Evolutionary conservation across 2,797 vertebrate species (phyloP), one percentile per base, ranked within the genome.

Genomic region (Melanotaenia boesemani): DNA sequence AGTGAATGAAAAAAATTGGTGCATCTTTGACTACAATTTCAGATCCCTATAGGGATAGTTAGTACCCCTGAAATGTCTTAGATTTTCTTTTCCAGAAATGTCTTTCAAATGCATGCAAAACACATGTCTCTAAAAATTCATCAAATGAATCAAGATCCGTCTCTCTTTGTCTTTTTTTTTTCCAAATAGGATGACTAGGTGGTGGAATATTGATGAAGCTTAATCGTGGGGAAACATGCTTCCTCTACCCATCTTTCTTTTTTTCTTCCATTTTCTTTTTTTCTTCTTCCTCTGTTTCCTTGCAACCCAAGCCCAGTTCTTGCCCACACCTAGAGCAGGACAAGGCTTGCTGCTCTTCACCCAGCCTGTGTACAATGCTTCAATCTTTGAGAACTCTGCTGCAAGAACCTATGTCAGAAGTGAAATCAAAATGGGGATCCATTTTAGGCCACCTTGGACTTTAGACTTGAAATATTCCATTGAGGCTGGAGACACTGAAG

Each of bases 301-400:
- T 7, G 66, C 39, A 54, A 80, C 73, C 64, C 63, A 63, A 74
- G 85, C 89, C 67, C 93, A 95, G 67, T 88, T 89, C 50, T 50
- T 85, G 66, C 78, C 88, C 63, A 86, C 89, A 74, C 74, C 69
- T 1, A 82, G 85, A 71, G 64, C 77, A 44, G 86, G 80, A 83
- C 88, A 86, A 63, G 76, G 58, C 52, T 89, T 96, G 57, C 89
- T 96, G 70, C 94, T 94, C 81, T 99, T 99, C 92, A 99, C 97
- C 0, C 94, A 95, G 73, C 81, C 88, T 10, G 87, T 94, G 46
- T 99, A 99, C 90, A 97, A 97, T 71, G 95, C 96, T 72, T 96
- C 96, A 18, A 93, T 99, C 71, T 97, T 95, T 2, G 98, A 99
- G 86, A 99, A 99, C 90, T 97, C 97, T 22, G 96, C 97, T 18